Conservation (phyloP, 1,140 invertebrate genomes). For the Pseudomyrmex pallidus region DNA sequence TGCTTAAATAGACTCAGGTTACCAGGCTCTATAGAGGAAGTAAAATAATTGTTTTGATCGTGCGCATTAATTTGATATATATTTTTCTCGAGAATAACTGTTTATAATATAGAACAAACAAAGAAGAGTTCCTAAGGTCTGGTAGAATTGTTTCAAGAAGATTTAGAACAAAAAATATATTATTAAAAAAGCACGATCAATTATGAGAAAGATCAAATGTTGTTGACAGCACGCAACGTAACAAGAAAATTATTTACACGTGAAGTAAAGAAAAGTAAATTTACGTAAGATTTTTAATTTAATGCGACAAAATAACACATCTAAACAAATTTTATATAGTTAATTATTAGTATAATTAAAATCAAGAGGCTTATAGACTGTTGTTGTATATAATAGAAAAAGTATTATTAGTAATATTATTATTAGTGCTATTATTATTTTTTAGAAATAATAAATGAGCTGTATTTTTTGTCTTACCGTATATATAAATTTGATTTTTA, state of each 20-base stretch:
- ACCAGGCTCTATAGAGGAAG: slow-evolving; percentile 21
- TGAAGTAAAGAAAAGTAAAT: slow-evolving; percentile 6
- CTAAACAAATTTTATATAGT: slow-evolving; percentile 35
- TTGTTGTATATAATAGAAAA: slow-evolving; percentile 75
- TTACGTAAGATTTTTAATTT: slow-evolving; percentile 44
- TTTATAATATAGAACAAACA: slow-evolving; percentile 14
- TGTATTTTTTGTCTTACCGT: slow-evolving; percentile 16
- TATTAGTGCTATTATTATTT: slow-evolving; percentile 74
- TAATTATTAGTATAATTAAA: slow-evolving; percentile 66
- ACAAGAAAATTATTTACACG: not conserved
- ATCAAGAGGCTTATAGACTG: slow-evolving; percentile 80
- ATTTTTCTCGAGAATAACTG: slow-evolving; percentile 8
- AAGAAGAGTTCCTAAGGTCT: slow-evolving; percentile 35
- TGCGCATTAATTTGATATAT: not conserved
- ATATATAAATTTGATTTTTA: slow-evolving; percentile 23
- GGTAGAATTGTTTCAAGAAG: slow-evolving; percentile 22
- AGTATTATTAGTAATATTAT: slow-evolving; percentile 46
- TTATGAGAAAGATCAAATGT: slow-evolving; percentile 11
- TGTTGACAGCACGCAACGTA: slow-evolving; percentile 16
- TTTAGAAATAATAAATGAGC: slow-evolving; percentile 34
- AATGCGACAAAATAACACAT: slow-evolving; percentile 13
- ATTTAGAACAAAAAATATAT: slow-evolving; percentile 21
- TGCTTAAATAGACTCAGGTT: slow-evolving; percentile 35
- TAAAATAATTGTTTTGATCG: not conserved
- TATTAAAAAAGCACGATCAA: slow-evolving; percentile 22